These are phyloP conservation scores for Drosophila hawaiiensis DNA, from an alignment of 2,888 invertebrate genomes.

Conservation along the genomic window DNA sequence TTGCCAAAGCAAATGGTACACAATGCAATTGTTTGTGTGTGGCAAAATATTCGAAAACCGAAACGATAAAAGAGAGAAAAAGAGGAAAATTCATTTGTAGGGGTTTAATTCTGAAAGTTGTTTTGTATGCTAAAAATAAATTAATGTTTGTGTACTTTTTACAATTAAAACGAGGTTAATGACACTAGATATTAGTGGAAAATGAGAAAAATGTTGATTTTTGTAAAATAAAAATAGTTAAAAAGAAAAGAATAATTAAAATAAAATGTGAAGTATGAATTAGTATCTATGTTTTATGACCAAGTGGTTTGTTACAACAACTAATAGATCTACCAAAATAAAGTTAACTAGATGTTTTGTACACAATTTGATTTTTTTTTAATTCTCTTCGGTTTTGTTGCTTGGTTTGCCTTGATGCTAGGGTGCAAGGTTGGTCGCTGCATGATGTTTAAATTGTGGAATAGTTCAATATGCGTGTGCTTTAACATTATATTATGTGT, in stretches of 20 bases:
- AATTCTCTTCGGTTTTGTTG: conserved; percentile 24
- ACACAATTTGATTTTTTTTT: conserved; percentile 7
- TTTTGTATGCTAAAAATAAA: conserved; percentile 41
- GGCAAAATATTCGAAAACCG: conserved; percentile 58
- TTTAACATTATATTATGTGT: conserved; percentile 29
- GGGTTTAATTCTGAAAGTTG: conserved; percentile 44
- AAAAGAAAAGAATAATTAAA: conserved; percentile 4
- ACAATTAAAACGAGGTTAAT: conserved; percentile 29
- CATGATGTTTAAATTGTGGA: conserved; percentile 28
- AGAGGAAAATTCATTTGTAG: conserved; percentile 68
- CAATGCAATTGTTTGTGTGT: conserved; percentile 48
- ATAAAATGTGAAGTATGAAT: conserved; percentile 29
- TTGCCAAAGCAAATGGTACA: conserved; percentile 43
- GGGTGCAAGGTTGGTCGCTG: conserved; percentile 72
- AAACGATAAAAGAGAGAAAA: conserved; percentile 67
- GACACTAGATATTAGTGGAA: conserved; percentile 22
- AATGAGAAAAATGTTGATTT: conserved; percentile 11
- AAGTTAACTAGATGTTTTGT: conserved; percentile 17
- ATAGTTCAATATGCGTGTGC: conserved; percentile 34
- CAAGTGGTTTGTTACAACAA: conserved; percentile 39
- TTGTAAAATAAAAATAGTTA: not conserved
- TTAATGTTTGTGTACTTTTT: conserved; percentile 21
- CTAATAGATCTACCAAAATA: conserved; percentile 11
- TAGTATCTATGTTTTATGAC: conserved; percentile 21
- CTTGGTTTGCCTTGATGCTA: conserved; percentile 72